Evolutionary conservation across 2,888 invertebrate genomes (phyloP), one percentile per base, ranked within the genome.

Genomic region (Lypha dubia): DNA sequence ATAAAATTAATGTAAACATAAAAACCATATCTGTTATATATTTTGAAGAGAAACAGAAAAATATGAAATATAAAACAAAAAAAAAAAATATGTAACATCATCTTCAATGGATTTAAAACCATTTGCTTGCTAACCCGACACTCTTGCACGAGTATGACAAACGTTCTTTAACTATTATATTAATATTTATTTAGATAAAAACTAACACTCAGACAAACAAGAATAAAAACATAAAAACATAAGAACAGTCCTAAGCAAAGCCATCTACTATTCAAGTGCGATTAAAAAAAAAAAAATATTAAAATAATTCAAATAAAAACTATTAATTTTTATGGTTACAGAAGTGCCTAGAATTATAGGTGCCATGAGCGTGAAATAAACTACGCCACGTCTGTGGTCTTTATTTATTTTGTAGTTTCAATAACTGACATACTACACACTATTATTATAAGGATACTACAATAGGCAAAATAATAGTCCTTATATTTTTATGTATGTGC

Each of bases 1-100:
- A 84, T 73, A 68, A 75, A 76, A 80, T 84, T 76, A 80, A 75
- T 75, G 49, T 49, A 74, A 83, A 83, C 49, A 74, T 51, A 67
- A 22, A 35, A 9, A 8, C 0, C n/a, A n/a, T n/a, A n/a, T n/a
- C n/a, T n/a, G n/a, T n/a, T n/a, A 74, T 9, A 28, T 28, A 28
- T 28, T 4, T 28, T 28, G 28, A 5, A 5, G 28, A 49, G n/a
- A 73, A 63, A 65, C 65, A 67, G 32, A 65, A 56, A 56, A 73
- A 77, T 35, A 60, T 60, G 24, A 63, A 58, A 32, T 15, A 22
- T 17, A 7, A n/a, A 49, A 3, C 28, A 65, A 56, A 56, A 73
- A 77, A 24, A 60, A 53, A 35, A 63, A 58, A 32, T 15, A 22
- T 17, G 4, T 13, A 49, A 3, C 28, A 28, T 28, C 2, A 28